A percentile compares a stretch with the other conserved stretches of the same genome.
phyloP scores from a whole-genome alignment of 2,888 invertebrate genomes.

The Molanna angustata region DNA sequence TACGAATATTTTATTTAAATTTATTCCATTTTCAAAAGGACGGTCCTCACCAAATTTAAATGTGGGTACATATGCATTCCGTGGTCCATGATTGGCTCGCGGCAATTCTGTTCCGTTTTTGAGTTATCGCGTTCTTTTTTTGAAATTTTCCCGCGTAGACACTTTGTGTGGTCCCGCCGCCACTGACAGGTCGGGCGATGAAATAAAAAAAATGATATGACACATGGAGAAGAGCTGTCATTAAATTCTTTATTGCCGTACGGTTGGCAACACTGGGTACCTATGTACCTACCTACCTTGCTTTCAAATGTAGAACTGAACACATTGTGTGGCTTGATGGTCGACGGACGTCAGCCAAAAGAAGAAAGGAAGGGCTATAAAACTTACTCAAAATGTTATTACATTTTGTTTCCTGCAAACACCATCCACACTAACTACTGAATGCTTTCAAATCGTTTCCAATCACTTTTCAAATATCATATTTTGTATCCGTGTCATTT shows the following conservation, averaged over 20 bases:
- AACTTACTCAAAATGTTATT: too few relatives aligned
- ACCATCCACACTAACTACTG: too few relatives aligned
- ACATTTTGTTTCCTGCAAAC: too few relatives aligned
- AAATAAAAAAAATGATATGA: conserved; percentile 13
- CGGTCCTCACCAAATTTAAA: conserved; percentile 15
- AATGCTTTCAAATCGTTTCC: too few relatives aligned
- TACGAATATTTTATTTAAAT: conserved; percentile 15
- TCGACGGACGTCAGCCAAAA: not conserved
- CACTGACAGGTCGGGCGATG: conserved; percentile 2
- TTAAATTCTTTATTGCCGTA: conserved; percentile 24
- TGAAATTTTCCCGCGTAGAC: conserved; percentile 13
- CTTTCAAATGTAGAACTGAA: conserved; percentile 8
- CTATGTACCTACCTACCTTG: not conserved
- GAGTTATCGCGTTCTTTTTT: conserved; percentile 8
- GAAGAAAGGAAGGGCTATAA: too few relatives aligned
- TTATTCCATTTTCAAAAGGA: conserved; percentile 21
- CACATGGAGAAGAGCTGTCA: conserved; percentile 15
- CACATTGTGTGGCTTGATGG: conserved; percentile 5
- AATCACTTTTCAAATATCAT: too few relatives aligned
- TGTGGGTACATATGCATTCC: conserved; percentile 5
- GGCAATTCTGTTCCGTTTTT: conserved; percentile 18
- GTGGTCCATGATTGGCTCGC: conserved; percentile 13
- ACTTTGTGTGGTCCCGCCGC: conserved; percentile 22
- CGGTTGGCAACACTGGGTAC: conserved; percentile 18
- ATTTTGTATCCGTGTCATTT: too few relatives aligned